Evolutionary conservation across 2,888 invertebrate species (phyloP).

Genomic region (Parnassius orleans): DNA sequence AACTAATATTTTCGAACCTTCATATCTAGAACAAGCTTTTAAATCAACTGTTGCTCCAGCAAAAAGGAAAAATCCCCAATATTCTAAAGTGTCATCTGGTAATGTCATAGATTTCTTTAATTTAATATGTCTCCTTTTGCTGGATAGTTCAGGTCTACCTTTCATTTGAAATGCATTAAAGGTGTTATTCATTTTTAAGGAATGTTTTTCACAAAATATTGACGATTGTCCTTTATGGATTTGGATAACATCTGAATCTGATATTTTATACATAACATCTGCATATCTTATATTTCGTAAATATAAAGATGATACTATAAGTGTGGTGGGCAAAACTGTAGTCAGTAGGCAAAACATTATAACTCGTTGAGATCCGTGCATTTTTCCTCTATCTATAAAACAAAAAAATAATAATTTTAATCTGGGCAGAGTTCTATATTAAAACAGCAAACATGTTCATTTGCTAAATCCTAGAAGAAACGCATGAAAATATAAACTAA

Average conservation of each 20-base stretch:
- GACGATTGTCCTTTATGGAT: slow-evolving; percentile 91
- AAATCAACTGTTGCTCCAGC: slow-evolving; percentile 89
- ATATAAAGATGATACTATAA: slow-evolving; percentile 89
- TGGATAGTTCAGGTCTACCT: slow-evolving; percentile 85
- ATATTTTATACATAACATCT: slow-evolving; percentile 88
- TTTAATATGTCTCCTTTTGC: slow-evolving; percentile 86
- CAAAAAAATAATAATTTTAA: background rate
- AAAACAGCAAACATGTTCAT: too few species aligned
- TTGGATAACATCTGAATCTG: slow-evolving; percentile 92
- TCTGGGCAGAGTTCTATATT: too few species aligned
- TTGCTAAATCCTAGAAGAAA: too few species aligned
- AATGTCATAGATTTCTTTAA: slow-evolving; percentile 90
- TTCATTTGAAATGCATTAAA: slow-evolving; percentile 88
- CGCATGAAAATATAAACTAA: too few species aligned
- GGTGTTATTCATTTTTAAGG: slow-evolving; percentile 86
- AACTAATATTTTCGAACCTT: slow-evolving; percentile 89
- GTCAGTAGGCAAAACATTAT: slow-evolving; percentile 89
- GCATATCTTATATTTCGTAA: slow-evolving; percentile 88
- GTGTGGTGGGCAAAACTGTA: slow-evolving; percentile 86
- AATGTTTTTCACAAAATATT: slow-evolving; percentile 90
- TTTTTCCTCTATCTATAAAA: slow-evolving; percentile 84
- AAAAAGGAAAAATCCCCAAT: slow-evolving; percentile 92
- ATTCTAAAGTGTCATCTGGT: slow-evolving; percentile 92
- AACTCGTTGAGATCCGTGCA: slow-evolving; percentile 90
- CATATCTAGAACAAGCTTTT: slow-evolving; percentile 89